Evolutionary conservation across 2,888 invertebrate genomes (phyloP).

Genomic region (Pimpla rufipes): DNA sequence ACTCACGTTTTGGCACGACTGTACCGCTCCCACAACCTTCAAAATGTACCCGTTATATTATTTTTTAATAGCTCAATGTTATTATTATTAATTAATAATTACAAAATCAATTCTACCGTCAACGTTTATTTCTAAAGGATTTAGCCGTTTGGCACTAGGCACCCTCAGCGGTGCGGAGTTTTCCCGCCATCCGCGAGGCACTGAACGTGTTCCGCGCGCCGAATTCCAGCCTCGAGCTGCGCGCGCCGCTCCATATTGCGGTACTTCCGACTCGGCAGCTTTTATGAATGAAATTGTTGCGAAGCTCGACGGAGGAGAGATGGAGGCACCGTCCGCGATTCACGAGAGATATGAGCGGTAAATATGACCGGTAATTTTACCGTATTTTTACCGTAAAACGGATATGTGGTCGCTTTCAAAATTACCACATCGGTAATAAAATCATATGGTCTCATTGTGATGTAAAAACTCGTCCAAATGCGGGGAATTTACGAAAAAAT

Average conservation of each 20-base stretch:
- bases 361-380: neutral
- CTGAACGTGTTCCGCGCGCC: neutral
- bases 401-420: no score
- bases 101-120: no score
- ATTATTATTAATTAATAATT: no score
- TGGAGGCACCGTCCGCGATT: conserved; percentile 52
- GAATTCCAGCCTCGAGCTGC: neutral
- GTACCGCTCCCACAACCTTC: no score
- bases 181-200: neutral
- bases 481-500: neutral
- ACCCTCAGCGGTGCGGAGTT: neutral
- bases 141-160: no score
- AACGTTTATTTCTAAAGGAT: no score
- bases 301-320: conserved; percentile 36
- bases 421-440: no score
- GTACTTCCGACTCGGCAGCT: conserved; percentile 38
- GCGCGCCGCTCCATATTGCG: neutral
- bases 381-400: no score
- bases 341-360: neutral
- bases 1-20: no score
- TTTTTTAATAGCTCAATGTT: no score
- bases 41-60: no score
- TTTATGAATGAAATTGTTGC: conserved; percentile 47
- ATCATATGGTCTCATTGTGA: no score
- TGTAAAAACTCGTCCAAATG: neutral